Evolutionary conservation across 2,113 vertebrate species (phyloP), one percentile per base, ranked within the genome.

Genomic region (Galemys pyrenaicus): DNA sequence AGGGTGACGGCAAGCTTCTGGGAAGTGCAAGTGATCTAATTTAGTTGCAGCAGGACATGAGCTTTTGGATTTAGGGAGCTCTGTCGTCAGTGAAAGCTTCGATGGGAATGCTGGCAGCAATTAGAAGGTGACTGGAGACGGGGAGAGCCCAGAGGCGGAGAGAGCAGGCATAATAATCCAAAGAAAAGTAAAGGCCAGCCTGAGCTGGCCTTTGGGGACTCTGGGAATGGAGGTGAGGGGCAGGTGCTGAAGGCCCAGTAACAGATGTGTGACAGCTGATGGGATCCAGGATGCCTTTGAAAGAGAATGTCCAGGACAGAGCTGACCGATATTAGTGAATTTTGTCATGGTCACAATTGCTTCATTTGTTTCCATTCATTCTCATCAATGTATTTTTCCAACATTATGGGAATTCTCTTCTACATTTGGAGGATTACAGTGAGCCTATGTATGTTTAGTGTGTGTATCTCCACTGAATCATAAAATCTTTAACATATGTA

Each of bases 401-500:
- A 35, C 74, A 20, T 41, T 44, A 54, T 68, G 37, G 26, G 92
- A 81, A 85, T 73, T 70, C 5, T 67, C 39, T 24, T 46, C 26
- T 39, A 65, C 15, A 60, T 81, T 79, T 71, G 12, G 62, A 84
- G 9, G 13, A 30, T 81, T 20, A 73, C 87, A 44, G 68, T 87
- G 41, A 70, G 87, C 41, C 15, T 70, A 16, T 79, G 4, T 1
- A 67, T 83, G 30, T 37, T 65, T 84, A 32, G 54, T 20, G 11
- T 30, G 62, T 68, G 22, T 12, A 56, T 39, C 7, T 74, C 37
- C 87, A 8, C 2, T 78, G 88, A 85, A 62, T 89, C 10, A 93
- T 81, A 91, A 91, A 71, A 73, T 58, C 6, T 85, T 84, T 73
- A 85, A 60, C 30, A 82, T 32, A 30, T 67, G 65, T 65, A 84